These are phyloP conservation scores for Varecia variegata DNA, from an alignment of 2,797 vertebrate genomes.

Conservation along the genomic window DNA sequence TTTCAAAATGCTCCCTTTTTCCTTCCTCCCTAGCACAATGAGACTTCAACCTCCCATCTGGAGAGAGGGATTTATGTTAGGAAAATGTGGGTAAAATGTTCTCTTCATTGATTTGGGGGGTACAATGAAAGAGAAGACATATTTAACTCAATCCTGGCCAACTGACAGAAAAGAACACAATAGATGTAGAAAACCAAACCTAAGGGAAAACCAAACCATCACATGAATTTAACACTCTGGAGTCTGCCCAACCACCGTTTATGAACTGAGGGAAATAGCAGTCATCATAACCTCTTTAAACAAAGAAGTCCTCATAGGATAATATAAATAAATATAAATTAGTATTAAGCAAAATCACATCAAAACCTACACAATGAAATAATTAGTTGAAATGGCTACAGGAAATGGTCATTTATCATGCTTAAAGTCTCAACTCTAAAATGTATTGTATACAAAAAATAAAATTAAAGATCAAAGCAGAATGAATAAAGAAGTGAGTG, in stretches of 20 bases:
- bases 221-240: background rate
- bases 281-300: background rate
- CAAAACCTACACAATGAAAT: conserved; percentile 19
- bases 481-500: background rate
- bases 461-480: background rate
- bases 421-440: background rate
- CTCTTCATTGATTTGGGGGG: background rate
- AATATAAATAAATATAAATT: background rate
- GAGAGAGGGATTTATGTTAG: conserved; percentile 50
- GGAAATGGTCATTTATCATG: background rate
- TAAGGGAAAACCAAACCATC: background rate
- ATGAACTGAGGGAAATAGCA: background rate
- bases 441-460: background rate
- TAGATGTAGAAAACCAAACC: background rate
- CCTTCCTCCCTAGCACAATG: background rate
- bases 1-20: conserved; percentile 66
- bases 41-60: conserved; percentile 53
- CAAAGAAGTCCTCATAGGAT: background rate
- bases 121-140: background rate
- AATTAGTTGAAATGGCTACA: background rate
- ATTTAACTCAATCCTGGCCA: conserved; percentile 11
- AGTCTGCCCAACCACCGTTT: background rate
- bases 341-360: background rate
- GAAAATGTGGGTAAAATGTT: conserved; percentile 43
- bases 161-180: background rate